Evolutionary conservation across 2,888 invertebrate genomes (phyloP).

Genomic region (Trichogramma evanescens): DNA sequence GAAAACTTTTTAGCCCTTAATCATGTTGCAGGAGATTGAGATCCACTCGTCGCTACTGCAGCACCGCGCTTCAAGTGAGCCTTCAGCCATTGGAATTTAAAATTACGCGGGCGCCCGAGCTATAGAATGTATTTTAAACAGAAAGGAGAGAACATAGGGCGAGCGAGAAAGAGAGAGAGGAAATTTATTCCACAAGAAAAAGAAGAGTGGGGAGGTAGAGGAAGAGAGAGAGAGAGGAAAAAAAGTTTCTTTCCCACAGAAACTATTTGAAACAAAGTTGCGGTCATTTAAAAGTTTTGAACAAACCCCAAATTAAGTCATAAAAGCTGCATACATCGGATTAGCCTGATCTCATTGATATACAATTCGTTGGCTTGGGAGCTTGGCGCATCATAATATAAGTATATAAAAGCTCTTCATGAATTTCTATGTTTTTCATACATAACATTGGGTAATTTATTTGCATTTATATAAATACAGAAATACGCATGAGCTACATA

Average conservation of each 20-base stretch:
- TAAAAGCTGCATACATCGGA: slow-evolving; percentile 14
- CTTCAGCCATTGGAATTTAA: slow-evolving; percentile 11
- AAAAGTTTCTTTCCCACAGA: slow-evolving; percentile 7
- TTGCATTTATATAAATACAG: too few species aligned
- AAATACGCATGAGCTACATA: too few species aligned
- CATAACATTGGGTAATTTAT: too few species aligned
- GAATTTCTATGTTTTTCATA: too few species aligned
- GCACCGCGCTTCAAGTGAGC: not conserved
- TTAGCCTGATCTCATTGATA: not conserved
- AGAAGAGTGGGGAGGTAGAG: not conserved
- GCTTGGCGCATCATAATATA: too few species aligned
- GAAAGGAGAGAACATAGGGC: too few species aligned
- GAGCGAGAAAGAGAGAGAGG: not conserved
- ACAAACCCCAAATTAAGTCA: slow-evolving; percentile 16
- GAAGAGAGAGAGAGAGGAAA: not conserved
- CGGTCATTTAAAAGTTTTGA: slow-evolving; percentile 18
- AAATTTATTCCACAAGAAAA: slow-evolving; percentile 15
- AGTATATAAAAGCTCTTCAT: too few species aligned
- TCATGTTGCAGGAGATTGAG: too few species aligned
- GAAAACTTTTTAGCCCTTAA: too few species aligned
- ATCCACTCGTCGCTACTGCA: too few species aligned
- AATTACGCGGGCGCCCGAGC: slow-evolving; percentile 8
- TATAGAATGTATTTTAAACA: slow-evolving; percentile 12
- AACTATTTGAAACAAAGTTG: slow-evolving; percentile 20
- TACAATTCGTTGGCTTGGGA: too few species aligned